These are phyloP conservation scores for Neolamprologus hecqui DNA, from an alignment of 2,113 vertebrate species.

Conservation along the genomic window DNA sequence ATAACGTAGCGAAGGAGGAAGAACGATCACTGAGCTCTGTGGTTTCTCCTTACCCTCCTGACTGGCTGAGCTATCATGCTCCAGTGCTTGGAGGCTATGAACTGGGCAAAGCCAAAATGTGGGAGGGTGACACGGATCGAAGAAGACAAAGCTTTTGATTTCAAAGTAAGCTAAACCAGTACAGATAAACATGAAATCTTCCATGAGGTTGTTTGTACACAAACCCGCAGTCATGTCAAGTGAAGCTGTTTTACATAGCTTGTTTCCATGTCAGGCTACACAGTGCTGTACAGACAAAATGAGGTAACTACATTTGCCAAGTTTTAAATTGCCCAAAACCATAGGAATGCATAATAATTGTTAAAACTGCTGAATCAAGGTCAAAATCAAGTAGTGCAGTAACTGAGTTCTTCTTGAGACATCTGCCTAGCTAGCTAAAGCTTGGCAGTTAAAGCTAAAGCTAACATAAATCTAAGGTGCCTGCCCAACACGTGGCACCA, in stretches of 20 bases:
- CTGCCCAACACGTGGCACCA: not conserved
- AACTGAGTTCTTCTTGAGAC: not conserved
- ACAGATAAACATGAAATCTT: not conserved
- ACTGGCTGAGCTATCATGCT: not conserved
- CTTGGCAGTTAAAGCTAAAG: not conserved
- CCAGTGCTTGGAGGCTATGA: not conserved
- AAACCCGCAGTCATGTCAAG: not conserved
- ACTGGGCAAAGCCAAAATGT: not conserved
- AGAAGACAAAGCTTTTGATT: not conserved
- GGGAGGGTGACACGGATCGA: not conserved
- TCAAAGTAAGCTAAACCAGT: not conserved
- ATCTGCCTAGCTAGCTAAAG: not conserved
- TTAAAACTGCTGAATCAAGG: not conserved
- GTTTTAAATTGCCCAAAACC: accelerated
- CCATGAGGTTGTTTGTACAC: not conserved
- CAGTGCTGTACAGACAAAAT: not conserved
- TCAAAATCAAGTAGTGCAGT: not conserved
- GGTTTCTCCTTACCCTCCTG: not conserved
- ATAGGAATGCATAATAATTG: not conserved
- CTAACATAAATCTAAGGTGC: not conserved
- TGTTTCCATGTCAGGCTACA: not conserved
- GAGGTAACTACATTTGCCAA: not conserved
- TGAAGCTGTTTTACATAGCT: not conserved
- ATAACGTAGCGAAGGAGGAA: not conserved
- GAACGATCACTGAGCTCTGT: not conserved